Conservation (phyloP, 2,797 vertebrate species). For the Jordanella pulchra region DNA sequence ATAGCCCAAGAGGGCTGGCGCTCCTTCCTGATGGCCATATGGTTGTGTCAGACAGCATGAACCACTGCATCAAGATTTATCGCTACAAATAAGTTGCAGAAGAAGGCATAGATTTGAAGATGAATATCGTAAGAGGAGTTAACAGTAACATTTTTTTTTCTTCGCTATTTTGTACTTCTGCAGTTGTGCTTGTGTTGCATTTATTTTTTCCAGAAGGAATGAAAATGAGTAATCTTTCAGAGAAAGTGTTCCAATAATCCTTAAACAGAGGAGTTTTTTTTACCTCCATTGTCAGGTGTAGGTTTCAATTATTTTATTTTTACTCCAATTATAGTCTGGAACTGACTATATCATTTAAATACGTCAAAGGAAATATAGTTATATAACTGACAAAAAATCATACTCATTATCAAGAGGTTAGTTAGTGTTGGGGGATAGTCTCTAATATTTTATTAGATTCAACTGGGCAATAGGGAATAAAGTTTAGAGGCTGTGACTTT, state of each 20-base stretch:
- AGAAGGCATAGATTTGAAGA: background rate
- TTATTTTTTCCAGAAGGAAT: background rate
- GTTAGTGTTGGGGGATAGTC: background rate
- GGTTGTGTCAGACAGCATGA: conserved; percentile 85
- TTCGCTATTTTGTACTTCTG: background rate
- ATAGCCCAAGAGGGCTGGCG: conserved; percentile 80
- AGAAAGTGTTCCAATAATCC: background rate
- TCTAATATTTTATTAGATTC: background rate
- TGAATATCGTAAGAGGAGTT: background rate
- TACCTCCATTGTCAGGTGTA: background rate
- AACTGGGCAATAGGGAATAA: background rate
- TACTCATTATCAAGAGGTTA: background rate
- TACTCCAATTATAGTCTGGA: background rate
- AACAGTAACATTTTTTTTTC: background rate
- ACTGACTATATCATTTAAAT: too few relatives aligned
- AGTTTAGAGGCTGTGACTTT: too few relatives aligned
- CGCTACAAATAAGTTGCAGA: conserved; percentile 75
- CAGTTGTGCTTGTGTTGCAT: background rate
- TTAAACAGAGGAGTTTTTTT: background rate
- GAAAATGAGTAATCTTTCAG: background rate
- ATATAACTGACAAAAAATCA: background rate
- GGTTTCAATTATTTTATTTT: background rate
- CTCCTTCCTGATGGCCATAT: conserved; percentile 81
- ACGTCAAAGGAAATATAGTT: background rate
- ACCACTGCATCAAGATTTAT: conserved; percentile 85